phyloP scores from a whole-genome alignment of 2,113 vertebrate genomes.

The Rhynchomys soricoides region DNA sequence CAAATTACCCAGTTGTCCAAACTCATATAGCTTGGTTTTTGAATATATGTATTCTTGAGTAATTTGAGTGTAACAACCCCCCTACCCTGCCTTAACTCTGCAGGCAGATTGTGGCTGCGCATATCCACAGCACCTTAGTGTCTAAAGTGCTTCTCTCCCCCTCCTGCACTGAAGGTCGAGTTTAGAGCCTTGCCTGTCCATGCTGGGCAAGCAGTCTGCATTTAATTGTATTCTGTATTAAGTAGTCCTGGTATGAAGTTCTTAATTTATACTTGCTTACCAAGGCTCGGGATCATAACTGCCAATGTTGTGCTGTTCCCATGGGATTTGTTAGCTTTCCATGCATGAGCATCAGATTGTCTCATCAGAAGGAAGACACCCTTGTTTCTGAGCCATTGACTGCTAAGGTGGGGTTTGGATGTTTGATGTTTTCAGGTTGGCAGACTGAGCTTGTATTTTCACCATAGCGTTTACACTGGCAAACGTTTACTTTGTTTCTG shows the following conservation, averaged over 20 bases:
- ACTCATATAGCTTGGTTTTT: neutral
- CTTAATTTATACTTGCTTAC: neutral
- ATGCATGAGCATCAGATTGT: neutral
- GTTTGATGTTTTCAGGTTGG: conserved; percentile 38
- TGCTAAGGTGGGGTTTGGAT: neutral
- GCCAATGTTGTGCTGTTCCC: neutral
- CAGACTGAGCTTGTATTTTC: conserved; percentile 28
- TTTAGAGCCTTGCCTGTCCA: neutral
- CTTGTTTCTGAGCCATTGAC: conserved; percentile 21
- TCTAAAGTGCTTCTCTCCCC: neutral
- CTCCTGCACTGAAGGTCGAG: too few species aligned
- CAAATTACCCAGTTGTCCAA: neutral
- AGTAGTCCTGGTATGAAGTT: neutral
- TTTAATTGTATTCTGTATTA: too few species aligned
- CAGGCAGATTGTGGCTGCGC: neutral
- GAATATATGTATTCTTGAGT: conserved; percentile 29
- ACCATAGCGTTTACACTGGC: neutral
- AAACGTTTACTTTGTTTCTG: conserved; percentile 56
- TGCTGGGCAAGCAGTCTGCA: neutral
- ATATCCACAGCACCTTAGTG: neutral
- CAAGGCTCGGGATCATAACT: neutral
- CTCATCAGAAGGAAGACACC: conserved; percentile 21
- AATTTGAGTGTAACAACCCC: neutral
- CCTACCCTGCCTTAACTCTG: neutral
- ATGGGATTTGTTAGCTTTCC: conserved; percentile 14